Percentiles rank a stretch among this genome's conserved stretches.
Conservation (phyloP, 1,140 invertebrate species). For the Schlechtendalia chinensis region DNA sequence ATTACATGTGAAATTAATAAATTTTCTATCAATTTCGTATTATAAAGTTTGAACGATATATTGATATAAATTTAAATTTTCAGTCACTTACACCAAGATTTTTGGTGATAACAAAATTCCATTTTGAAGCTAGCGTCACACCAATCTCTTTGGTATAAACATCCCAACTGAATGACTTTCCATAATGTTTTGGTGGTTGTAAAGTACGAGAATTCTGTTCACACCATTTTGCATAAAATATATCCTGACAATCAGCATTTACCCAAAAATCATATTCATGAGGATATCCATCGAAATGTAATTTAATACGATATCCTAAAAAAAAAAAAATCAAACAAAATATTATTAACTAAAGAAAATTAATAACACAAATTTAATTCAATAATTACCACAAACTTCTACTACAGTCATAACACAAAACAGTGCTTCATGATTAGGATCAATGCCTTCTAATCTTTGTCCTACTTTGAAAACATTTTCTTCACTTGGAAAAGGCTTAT, state of each 20-base stretch:
- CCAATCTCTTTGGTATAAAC: conserved; percentile 77
- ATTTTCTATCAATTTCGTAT: too few species aligned
- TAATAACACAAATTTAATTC: neutral
- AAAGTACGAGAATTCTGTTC: conserved; percentile 74
- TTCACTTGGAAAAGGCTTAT: conserved; percentile 17
- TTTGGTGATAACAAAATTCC: conserved; percentile 1
- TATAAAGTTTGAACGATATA: too few species aligned
- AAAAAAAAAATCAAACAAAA: conserved; percentile 15
- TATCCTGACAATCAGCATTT: conserved; percentile 84
- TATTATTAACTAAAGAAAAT: neutral
- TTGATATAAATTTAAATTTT: too few species aligned
- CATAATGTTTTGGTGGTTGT: conserved; percentile 72
- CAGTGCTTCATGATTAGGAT: conserved; percentile 83
- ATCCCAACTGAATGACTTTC: conserved; percentile 77
- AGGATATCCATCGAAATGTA: conserved; percentile 91
- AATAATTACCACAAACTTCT: conserved; percentile 69
- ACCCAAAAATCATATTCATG: conserved; percentile 92
- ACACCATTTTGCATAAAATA: conserved; percentile 93
- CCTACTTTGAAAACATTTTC: conserved; percentile 74
- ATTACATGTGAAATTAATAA: too few species aligned
- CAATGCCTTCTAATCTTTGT: conserved; percentile 92
- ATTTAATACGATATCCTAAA: conserved; percentile 73
- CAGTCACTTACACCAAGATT: neutral
- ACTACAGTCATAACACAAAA: conserved; percentile 86
- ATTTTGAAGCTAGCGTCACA: conserved; percentile 69